Evolutionary conservation across 2,113 vertebrate genomes (phyloP).

Genomic region (Thunnus maccoyii): DNA sequence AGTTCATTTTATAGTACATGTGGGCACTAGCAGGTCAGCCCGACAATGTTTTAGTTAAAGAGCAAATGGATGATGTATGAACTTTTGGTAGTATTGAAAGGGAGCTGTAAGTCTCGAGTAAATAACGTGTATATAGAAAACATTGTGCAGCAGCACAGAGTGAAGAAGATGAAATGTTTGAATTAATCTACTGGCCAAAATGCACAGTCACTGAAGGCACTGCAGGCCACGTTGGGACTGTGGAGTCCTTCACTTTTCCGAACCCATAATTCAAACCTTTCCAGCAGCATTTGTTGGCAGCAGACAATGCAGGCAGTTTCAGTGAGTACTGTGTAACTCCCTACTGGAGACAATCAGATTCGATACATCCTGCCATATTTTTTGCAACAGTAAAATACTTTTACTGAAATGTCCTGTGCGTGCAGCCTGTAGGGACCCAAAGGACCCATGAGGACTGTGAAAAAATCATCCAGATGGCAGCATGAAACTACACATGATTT

Average conservation of each 20-base stretch:
- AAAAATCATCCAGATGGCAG: conserved; percentile 5
- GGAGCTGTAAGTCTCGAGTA: neutral
- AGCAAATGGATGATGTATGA: conserved; percentile 19
- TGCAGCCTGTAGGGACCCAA: neutral
- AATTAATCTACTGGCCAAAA: neutral
- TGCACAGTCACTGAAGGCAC: conserved; percentile 23
- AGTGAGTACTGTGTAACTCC: neutral
- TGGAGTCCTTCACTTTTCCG: conserved; percentile 29
- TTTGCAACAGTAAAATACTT: neutral
- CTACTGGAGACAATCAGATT: neutral
- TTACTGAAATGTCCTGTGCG: neutral
- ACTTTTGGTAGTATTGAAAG: neutral
- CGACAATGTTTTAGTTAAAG: conserved; percentile 13
- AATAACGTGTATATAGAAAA: neutral
- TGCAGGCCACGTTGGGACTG: conserved; percentile 16
- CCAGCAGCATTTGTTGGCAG: conserved; percentile 15
- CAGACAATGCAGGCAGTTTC: neutral
- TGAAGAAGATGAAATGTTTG: neutral
- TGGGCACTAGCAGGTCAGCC: conserved; percentile 8
- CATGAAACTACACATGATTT: neutral
- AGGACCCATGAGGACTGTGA: neutral
- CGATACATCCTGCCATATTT: no score
- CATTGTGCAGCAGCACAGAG: neutral
- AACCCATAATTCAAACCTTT: neutral
- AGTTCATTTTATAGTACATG: conserved; percentile 14